Evolutionary conservation across 2,113 vertebrate genomes (phyloP).

Genomic region (Vanacampus margaritifer): DNA sequence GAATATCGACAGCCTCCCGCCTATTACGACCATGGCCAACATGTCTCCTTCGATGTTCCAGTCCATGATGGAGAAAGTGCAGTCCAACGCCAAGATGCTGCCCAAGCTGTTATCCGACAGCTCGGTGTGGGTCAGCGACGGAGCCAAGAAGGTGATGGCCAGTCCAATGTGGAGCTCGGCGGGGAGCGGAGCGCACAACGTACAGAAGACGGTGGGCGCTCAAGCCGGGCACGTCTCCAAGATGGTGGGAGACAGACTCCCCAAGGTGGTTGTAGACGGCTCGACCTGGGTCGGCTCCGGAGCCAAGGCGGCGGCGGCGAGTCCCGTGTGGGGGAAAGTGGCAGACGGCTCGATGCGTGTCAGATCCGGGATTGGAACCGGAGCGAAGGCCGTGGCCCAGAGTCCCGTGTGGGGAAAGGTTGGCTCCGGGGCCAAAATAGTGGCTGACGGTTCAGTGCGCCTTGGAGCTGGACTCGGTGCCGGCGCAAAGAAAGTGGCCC

Average conservation of each 20-base stretch:
- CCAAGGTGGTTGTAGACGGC: constrained; percentile 44
- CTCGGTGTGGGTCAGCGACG: constrained; percentile 43
- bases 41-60: constrained; percentile 49
- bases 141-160: constrained; percentile 37
- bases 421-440: constrained; percentile 49
- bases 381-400: constrained; percentile 49
- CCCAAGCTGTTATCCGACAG: constrained; percentile 48
- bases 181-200: constrained; percentile 31
- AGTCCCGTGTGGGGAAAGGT: constrained; percentile 58
- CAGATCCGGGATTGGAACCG: constrained; percentile 35
- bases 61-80: constrained; percentile 51
- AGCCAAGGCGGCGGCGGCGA: constrained; percentile 43
- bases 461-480: constrained; percentile 41
- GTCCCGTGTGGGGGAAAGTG: constrained; percentile 55
- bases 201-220: constrained; percentile 51
- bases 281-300: constrained; percentile 48
- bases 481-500: constrained; percentile 52
- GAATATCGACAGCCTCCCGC: constrained; percentile 42
- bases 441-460: constrained; percentile 39
- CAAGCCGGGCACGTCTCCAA: constrained; percentile 48
- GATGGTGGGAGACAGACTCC: constrained; percentile 46
- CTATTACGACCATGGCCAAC: constrained; percentile 13
- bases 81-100: constrained; percentile 30
- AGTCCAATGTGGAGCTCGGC: constrained; percentile 52
- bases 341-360: constrained; percentile 38